phyloP scores from a whole-genome alignment of 2,113 vertebrate genomes.

The Orcinus orca region DNA sequence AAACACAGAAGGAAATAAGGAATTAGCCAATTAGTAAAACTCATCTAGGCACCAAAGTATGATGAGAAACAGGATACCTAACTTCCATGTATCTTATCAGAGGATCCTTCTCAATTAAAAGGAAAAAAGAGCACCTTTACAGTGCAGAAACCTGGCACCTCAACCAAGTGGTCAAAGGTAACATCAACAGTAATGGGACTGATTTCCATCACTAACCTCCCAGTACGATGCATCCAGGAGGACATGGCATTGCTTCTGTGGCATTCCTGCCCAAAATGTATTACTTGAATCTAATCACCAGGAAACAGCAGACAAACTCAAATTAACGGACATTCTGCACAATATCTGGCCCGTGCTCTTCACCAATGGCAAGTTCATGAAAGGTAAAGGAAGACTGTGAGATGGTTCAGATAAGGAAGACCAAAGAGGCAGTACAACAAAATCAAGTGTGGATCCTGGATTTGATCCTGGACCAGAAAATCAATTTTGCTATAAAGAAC shows the following conservation, averaged over 20 bases:
- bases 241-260: rapidly evolving
- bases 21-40: neutral
- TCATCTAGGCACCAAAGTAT: neutral
- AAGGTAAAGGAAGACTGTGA: neutral
- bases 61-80: neutral
- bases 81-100: neutral
- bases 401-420: neutral
- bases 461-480: no score
- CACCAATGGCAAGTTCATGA: neutral
- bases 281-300: neutral
- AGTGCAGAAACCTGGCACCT: neutral
- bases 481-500: neutral
- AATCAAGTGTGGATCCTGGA: rapidly evolving
- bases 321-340: neutral
- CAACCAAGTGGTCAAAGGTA: neutral
- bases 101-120: neutral
- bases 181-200: neutral
- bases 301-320: neutral
- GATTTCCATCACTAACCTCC: neutral
- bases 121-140: neutral
- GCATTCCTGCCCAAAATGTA: rapidly evolving
- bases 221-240: rapidly evolving
- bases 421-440: rapidly evolving
- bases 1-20: neutral
- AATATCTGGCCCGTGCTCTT: neutral